Evolutionary conservation across 23 tunicate species (phyloP), one percentile per base, ranked within the genome.

Genomic region (Pegea sp.): DNA sequence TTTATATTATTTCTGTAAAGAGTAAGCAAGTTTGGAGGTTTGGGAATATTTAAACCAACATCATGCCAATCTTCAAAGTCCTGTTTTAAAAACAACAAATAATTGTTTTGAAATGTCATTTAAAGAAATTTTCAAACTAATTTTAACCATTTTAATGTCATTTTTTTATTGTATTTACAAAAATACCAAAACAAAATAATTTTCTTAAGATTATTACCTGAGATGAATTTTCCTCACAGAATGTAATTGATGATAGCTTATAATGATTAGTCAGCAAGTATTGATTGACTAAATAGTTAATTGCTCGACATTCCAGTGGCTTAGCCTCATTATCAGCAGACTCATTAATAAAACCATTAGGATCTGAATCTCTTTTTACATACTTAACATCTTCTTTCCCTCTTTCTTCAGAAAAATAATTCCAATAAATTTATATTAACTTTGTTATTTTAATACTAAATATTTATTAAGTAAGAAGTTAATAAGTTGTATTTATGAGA

Each of bases 21-120:
- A n/a, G 30, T 44, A 19, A 72, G 33, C 43, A 81, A 50, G 32
- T 44, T 79, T 2, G 81, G 93, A 2, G 93, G 93, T 61, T 81
- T 81, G 16, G 93, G 53, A 31, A 79, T 81, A 60, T 81, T 81
- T 13, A 81, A 6, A 1, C 93, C 93, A 19, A 81, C 93, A 67
- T 81, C 93, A 46, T 81, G 61, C 93, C 93, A 81, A 25, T 81
- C 93, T 72, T 81, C 93, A 67, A 81, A 81, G 34, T 81, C 93
- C 75, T 81, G 29, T 19, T 19, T 0, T 13, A 0, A 52, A 52
- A n/a, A n/a, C n/a, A n/a, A n/a, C n/a, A n/a, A 32, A 52, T 5
- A 64, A 48, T 1, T 19, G 1, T 23, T 3, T 2, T 38, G 13
- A 58, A 20, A 33, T 11, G 19, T 51, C 13, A 16, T 51, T 51